These are phyloP conservation scores for Anthoscopus minutus DNA, from an alignment of 2,113 vertebrate species.

Conservation along the genomic window DNA sequence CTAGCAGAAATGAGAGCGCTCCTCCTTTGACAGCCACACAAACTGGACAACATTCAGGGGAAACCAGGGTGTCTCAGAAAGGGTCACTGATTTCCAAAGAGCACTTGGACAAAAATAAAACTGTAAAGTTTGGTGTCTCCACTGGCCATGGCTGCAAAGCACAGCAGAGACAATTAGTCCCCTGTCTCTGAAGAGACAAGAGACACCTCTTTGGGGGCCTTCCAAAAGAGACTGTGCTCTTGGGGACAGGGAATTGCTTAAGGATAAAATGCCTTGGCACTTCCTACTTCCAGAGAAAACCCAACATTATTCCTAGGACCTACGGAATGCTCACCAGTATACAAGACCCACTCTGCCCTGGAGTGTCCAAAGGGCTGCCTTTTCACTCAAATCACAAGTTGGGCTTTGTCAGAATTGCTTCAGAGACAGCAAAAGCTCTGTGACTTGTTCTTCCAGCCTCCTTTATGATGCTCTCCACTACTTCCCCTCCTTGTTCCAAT, in stretches of 20 bases:
- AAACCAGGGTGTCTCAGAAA: background rate
- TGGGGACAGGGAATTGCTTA: background rate
- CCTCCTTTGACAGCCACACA: background rate
- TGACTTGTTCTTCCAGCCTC: background rate
- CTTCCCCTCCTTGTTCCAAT: slow-evolving; percentile 7
- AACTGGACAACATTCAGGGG: background rate
- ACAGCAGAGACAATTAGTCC: background rate
- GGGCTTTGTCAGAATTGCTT: background rate
- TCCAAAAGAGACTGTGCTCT: background rate
- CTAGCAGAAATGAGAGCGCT: background rate
- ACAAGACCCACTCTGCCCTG: background rate
- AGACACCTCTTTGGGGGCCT: background rate
- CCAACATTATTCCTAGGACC: background rate
- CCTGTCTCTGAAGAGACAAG: background rate
- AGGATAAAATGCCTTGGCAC: background rate
- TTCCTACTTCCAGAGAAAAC: background rate
- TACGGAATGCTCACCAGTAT: background rate
- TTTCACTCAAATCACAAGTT: background rate
- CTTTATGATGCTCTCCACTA: background rate
- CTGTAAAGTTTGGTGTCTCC: background rate
- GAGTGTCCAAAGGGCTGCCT: background rate
- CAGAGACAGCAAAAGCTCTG: background rate
- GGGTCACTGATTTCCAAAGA: background rate
- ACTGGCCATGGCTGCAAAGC: background rate
- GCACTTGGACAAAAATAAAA: background rate